These are phyloP conservation scores for Bilobella aurantiaca DNA, from an alignment of 1,140 invertebrate genomes.

Conservation along the genomic window DNA sequence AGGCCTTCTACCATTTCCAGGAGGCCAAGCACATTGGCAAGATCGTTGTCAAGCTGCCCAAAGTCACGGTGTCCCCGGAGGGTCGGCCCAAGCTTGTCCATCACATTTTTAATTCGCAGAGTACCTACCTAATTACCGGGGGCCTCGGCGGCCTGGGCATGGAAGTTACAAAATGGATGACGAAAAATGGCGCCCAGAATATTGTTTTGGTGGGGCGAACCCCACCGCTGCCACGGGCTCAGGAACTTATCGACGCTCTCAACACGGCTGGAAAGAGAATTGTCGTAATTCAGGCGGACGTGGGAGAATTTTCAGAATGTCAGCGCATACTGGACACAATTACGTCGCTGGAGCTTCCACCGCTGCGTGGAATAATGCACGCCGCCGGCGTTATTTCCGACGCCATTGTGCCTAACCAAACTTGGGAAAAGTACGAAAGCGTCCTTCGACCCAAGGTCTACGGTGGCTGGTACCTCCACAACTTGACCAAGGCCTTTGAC, in stretches of 20 bases:
- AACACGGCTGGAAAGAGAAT: not conserved
- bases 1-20: slow-evolving; percentile 13
- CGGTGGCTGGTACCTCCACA: slow-evolving; percentile 20
- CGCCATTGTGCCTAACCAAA: slow-evolving; percentile 4
- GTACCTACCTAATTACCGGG: slow-evolving; percentile 19
- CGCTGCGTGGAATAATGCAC: slow-evolving; percentile 14
- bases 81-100: not conserved
- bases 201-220: slow-evolving; percentile 15
- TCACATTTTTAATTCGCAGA: not conserved
- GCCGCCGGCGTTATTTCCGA: slow-evolving; percentile 9
- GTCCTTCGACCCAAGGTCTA: slow-evolving; percentile 15
- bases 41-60: slow-evolving; percentile 10
- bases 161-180: slow-evolving; percentile 20
- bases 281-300: slow-evolving; percentile 9
- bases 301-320: slow-evolving; percentile 11
- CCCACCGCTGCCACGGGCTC: not conserved
- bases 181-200: slow-evolving; percentile 14
- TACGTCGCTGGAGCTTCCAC: not conserved
- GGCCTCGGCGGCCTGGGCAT: slow-evolving; percentile 23
- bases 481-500: slow-evolving; percentile 1
- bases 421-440: slow-evolving; percentile 14
- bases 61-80: not conserved
- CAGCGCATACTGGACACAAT: not conserved
- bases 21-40: slow-evolving; percentile 19
- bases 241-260: slow-evolving; percentile 1